Percentiles rank a stretch among this genome's conserved stretches.
Evolutionary conservation across 2,113 vertebrate species (phyloP).

Genomic region (Ceyx melanurus): DNA sequence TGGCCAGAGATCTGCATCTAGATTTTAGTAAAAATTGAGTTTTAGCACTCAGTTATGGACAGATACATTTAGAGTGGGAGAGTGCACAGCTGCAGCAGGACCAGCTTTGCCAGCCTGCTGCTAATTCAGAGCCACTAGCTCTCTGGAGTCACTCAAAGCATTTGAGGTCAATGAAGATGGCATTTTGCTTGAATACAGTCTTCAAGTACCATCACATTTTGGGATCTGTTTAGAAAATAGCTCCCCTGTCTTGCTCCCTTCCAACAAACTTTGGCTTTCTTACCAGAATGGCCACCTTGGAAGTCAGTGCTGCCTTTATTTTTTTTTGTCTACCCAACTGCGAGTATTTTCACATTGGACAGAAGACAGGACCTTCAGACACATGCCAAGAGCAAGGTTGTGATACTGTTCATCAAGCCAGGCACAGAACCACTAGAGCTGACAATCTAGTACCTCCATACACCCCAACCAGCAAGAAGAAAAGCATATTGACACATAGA

Average conservation of each 20-base stretch:
- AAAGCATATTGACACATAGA: slow-evolving; percentile 34
- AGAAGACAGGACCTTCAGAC: background rate
- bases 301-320: slow-evolving; percentile 6
- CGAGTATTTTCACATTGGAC: background rate
- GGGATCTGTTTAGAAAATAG: slow-evolving; percentile 2
- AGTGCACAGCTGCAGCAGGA: background rate
- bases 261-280: slow-evolving; percentile 43
- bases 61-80: background rate
- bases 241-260: slow-evolving; percentile 31
- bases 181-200: slow-evolving; percentile 4
- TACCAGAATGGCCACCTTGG: background rate
- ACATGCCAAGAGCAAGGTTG: background rate
- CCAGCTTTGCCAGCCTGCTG: background rate
- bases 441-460: background rate
- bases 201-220: slow-evolving; percentile 15
- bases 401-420: background rate
- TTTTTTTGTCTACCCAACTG: background rate
- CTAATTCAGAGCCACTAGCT: background rate
- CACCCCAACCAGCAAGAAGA: slow-evolving; percentile 14
- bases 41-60: background rate
- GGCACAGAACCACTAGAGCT: background rate
- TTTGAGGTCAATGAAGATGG: background rate
- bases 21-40: background rate
- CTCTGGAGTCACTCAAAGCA: background rate
- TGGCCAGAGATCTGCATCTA: background rate